A percentile compares a stretch with the other conserved stretches of the same genome.
Conservation (phyloP, 1,140 invertebrate species). For the Aphelenchoides avenae region DNA sequence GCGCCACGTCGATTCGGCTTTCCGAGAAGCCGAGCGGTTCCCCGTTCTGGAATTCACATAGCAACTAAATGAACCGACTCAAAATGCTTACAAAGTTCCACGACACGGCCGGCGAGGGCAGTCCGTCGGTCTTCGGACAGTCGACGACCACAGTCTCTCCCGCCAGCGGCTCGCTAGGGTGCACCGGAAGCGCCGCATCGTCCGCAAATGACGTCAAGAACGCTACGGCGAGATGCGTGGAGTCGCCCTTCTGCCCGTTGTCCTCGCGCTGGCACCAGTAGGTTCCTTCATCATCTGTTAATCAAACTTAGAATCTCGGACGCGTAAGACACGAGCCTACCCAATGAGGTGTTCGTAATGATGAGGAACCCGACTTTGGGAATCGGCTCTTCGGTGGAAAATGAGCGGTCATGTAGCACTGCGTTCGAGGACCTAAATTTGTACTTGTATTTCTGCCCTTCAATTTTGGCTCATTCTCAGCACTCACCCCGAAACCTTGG, state of each 20-base stretch:
- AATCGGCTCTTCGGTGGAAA: no score
- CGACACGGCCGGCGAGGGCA: conserved; percentile 9
- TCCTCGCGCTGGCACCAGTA: conserved; percentile 27
- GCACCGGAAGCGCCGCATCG: neutral
- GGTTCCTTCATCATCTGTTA: conserved; percentile 28
- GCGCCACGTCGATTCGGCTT: conserved; percentile 11
- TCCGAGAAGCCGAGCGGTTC: conserved; percentile 18
- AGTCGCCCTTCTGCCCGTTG: conserved; percentile 5
- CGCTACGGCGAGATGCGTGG: conserved; percentile 8
- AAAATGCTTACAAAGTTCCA: conserved; percentile 20
- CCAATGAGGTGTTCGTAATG: no score
- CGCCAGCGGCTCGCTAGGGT: conserved; percentile 4
- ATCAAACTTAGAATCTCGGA: no score
- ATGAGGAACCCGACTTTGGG: no score
- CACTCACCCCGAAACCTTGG: no score
- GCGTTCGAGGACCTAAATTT: no score
- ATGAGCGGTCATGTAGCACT: no score
- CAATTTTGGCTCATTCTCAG: no score
- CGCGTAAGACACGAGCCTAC: no score
- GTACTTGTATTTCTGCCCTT: no score
- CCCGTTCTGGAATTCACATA: conserved; percentile 11
- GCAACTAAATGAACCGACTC: conserved; percentile 11
- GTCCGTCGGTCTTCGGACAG: conserved; percentile 3
- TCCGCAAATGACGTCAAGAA: conserved; percentile 10
- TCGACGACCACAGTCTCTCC: conserved; percentile 15